Conservation (phyloP, 2,113 vertebrate genomes). For the Tinamus guttatus region DNA sequence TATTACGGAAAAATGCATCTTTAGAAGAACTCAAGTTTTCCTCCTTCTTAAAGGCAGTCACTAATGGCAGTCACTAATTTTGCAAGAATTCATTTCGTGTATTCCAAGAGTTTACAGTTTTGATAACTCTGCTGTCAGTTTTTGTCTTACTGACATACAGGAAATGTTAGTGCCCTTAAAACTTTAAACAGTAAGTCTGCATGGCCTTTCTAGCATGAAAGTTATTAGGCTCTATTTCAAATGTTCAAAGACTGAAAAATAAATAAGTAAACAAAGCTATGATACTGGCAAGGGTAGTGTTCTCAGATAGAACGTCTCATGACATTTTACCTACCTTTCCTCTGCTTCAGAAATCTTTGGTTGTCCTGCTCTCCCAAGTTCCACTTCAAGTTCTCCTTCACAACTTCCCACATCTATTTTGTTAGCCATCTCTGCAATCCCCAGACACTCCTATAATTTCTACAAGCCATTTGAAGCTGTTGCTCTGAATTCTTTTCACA, state of each 20-base stretch:
- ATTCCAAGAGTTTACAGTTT: background rate
- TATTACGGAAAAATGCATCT: background rate
- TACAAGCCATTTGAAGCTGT: background rate
- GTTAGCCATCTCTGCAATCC: background rate
- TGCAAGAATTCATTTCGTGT: too few relatives aligned
- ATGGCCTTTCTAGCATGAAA: background rate
- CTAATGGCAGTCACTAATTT: background rate
- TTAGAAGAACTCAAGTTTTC: background rate
- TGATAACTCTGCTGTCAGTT: background rate
- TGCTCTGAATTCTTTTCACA: background rate
- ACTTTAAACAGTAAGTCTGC: background rate
- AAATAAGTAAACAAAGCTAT: background rate
- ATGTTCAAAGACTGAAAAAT: background rate
- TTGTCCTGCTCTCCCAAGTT: background rate
- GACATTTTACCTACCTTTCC: background rate
- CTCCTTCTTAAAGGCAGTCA: background rate
- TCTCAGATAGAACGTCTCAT: background rate
- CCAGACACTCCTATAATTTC: background rate
- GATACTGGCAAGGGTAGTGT: background rate
- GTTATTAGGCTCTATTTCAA: background rate
- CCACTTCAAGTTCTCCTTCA: background rate
- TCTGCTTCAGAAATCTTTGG: background rate
- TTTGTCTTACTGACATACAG: background rate
- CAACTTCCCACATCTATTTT: background rate
- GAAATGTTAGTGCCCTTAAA: background rate